Evolutionary conservation across 2,797 vertebrate species (phyloP).

Genomic region (Podargus strigoides): DNA sequence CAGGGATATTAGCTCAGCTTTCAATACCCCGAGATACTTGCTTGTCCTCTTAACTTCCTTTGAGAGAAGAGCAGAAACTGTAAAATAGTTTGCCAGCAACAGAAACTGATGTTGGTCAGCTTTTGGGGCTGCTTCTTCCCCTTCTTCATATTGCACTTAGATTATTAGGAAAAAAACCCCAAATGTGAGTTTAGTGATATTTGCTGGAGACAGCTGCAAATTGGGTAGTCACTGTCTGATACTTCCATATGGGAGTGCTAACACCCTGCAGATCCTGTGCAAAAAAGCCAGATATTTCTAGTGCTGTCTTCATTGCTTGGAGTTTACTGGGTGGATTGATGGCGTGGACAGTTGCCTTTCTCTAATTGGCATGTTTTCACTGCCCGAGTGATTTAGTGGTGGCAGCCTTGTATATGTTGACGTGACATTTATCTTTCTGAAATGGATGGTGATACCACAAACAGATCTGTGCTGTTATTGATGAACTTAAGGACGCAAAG

Average conservation of each 20-base stretch:
- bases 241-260: constrained; percentile 11
- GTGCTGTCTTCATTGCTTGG: fast-evolving
- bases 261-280: not conserved
- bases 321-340: not conserved
- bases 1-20: constrained; percentile 32
- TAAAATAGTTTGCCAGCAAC: not conserved
- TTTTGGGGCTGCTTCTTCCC: not conserved
- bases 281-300: not conserved
- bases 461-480: constrained; percentile 9
- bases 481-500: not conserved
- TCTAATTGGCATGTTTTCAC: not conserved
- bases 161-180: not conserved
- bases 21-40: not conserved
- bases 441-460: not conserved
- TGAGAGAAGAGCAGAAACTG: not conserved
- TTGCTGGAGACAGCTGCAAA: not conserved
- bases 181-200: not conserved
- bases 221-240: not conserved
- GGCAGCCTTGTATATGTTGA: not conserved
- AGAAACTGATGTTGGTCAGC: not conserved
- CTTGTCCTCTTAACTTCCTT: not conserved
- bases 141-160: not conserved
- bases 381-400: not conserved
- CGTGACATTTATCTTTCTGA: not conserved
- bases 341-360: not conserved